Conservation (phyloP, 2,888 invertebrate species). For the Ormyrus nitidulus region DNA sequence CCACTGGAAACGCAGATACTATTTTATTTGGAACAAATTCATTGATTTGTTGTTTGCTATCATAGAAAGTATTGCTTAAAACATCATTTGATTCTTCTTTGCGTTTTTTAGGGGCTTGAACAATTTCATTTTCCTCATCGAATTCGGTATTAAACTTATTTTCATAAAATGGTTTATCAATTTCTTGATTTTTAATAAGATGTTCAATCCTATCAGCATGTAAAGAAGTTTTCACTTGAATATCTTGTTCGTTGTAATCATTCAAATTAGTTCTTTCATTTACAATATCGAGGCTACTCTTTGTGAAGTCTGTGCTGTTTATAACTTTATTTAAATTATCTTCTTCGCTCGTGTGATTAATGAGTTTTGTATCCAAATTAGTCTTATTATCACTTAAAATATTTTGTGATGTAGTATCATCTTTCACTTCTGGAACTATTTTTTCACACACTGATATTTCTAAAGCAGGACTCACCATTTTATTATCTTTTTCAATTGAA, state of each 20-base stretch:
- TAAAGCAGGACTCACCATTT: background rate
- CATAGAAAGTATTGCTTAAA: slow-evolving; percentile 30
- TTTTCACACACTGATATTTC: background rate
- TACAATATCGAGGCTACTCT: background rate
- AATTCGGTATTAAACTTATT: slow-evolving; percentile 29
- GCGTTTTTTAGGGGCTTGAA: slow-evolving; percentile 43
- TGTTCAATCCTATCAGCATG: slow-evolving; percentile 21
- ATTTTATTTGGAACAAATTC: slow-evolving; percentile 39
- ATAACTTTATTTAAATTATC: background rate
- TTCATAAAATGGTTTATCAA: slow-evolving; percentile 12
- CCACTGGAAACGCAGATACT: slow-evolving; percentile 48
- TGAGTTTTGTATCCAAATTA: background rate
- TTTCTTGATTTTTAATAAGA: background rate
- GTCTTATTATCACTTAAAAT: slow-evolving; percentile 13
- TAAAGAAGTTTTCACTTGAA: slow-evolving; percentile 9
- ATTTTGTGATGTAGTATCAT: slow-evolving; percentile 1
- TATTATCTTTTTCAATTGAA: background rate
- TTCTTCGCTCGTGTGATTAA: slow-evolving; percentile 29
- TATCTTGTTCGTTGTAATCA: background rate
- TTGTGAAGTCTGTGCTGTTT: slow-evolving; percentile 18
- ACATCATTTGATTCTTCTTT: slow-evolving; percentile 48
- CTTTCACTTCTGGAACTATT: background rate
- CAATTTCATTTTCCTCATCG: slow-evolving; percentile 6
- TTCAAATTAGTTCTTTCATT: slow-evolving; percentile 5
- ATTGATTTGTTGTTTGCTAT: slow-evolving; percentile 40